These are phyloP conservation scores for Anarhynchus alexandrinus DNA, from an alignment of 2,113 vertebrate genomes.

Conservation along the genomic window DNA sequence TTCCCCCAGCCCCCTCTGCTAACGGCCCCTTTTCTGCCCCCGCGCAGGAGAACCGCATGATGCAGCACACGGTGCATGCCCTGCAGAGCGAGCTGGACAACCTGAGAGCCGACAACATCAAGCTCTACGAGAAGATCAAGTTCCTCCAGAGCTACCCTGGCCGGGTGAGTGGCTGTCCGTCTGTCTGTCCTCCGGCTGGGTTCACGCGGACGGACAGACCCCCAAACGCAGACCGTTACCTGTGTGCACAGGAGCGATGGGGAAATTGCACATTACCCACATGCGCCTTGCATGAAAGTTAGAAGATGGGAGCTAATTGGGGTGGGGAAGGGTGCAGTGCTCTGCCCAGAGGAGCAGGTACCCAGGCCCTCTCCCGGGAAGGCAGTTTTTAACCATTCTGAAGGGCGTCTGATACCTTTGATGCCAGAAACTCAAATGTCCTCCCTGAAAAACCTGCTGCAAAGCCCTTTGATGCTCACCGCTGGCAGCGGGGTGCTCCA, in stretches of 20 bases:
- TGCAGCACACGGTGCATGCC: slow-evolving; percentile 92
- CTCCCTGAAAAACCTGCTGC: not conserved
- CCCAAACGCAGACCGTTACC: not conserved
- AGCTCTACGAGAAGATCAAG: slow-evolving; percentile 98
- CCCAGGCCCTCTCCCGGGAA: not conserved
- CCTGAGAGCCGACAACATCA: slow-evolving; percentile 95
- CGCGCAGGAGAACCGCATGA: slow-evolving; percentile 81
- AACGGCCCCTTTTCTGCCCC: not conserved
- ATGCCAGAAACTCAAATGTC: not conserved
- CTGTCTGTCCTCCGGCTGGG: not conserved
- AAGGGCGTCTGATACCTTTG: not conserved
- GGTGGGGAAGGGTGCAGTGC: not conserved
- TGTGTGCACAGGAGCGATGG: accelerated
- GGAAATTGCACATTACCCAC: not conserved
- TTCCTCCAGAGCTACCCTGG: slow-evolving; percentile 95
- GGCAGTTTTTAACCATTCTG: not conserved
- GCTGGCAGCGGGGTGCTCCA: not conserved
- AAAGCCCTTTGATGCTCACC: not conserved
- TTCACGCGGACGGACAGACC: accelerated
- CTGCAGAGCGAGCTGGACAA: slow-evolving; percentile 94
- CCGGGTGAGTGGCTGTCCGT: slow-evolving; percentile 72
- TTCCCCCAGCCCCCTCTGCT: not conserved
- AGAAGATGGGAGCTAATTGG: not conserved
- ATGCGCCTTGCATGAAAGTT: accelerated
- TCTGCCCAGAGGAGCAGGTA: not conserved